phyloP scores from a whole-genome alignment of 2,113 vertebrate genomes.

The Neodon shergylaensis region DNA sequence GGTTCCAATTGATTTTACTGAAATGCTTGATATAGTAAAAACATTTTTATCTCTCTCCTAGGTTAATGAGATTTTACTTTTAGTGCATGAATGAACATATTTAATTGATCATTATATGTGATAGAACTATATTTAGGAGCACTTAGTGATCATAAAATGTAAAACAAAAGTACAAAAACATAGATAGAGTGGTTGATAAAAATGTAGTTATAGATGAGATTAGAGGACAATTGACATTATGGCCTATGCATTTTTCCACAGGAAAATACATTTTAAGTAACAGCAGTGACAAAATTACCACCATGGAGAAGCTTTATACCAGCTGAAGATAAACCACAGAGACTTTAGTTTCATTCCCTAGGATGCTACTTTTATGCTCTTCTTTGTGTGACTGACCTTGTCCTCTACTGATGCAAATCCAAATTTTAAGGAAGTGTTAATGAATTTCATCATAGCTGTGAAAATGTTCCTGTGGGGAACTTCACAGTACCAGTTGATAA shows the following conservation, averaged over 20 bases:
- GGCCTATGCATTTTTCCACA: not conserved
- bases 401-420: constrained; percentile 2
- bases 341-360: not conserved
- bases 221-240: constrained; percentile 26
- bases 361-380: not conserved
- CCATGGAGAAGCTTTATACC: not conserved
- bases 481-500: not conserved
- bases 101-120: constrained; percentile 60
- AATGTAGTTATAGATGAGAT: constrained; percentile 32
- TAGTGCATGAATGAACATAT: constrained; percentile 60
- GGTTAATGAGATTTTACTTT: constrained; percentile 64
- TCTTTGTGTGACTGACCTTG: not conserved
- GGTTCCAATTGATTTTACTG: constrained; percentile 35
- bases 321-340: not conserved
- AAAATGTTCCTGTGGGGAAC: not conserved
- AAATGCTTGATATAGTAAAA: constrained; percentile 62
- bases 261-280: constrained; percentile 3
- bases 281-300: not conserved
- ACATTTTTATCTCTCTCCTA: constrained; percentile 40
- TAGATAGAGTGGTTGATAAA: constrained; percentile 24
- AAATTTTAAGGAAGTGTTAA: not conserved
- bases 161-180: constrained; percentile 11
- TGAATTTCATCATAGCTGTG: constrained; percentile 37
- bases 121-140: constrained; percentile 51
- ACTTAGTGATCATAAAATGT: constrained; percentile 46